A percentile compares a stretch with the other conserved stretches of the same genome.
Conservation (phyloP, 2,888 invertebrate genomes). For the Diarsia dahlii region DNA sequence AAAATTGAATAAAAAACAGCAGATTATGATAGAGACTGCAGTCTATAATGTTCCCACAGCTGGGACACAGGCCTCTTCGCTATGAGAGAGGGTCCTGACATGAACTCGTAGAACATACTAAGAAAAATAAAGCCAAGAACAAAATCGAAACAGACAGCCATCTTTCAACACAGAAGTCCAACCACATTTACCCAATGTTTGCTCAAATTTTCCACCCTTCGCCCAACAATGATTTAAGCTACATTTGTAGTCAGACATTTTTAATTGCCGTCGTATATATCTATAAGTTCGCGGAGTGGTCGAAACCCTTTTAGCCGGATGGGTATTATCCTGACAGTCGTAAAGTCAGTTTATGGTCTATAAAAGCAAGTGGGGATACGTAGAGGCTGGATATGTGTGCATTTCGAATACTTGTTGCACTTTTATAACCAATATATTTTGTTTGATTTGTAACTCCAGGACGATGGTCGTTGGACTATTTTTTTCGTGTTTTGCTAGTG, state of each 20-base stretch:
- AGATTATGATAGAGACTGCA: neutral
- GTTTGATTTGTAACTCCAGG: slow-evolving; percentile 89
- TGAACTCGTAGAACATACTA: neutral
- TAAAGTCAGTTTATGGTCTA: slow-evolving; percentile 87
- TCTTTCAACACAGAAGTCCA: slow-evolving; percentile 3
- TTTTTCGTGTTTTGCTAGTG: slow-evolving; percentile 73
- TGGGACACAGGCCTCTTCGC: too few relatives aligned
- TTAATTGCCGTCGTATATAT: slow-evolving; percentile 81
- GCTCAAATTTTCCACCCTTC: slow-evolving; percentile 24
- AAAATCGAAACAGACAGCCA: neutral
- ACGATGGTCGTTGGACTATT: slow-evolving; percentile 75
- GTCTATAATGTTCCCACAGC: too few relatives aligned
- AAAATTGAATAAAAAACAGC: neutral
- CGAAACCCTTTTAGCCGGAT: slow-evolving; percentile 89
- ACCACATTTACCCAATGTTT: neutral
- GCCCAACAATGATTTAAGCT: slow-evolving; percentile 46
- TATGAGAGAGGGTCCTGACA: too few relatives aligned
- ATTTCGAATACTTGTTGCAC: slow-evolving; percentile 89
- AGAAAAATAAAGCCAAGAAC: neutral
- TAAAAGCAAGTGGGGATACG: slow-evolving; percentile 89
- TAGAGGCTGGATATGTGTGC: slow-evolving; percentile 75
- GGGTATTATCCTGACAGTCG: slow-evolving; percentile 88
- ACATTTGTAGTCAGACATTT: slow-evolving; percentile 78
- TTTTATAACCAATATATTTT: slow-evolving; percentile 90
- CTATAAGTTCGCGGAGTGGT: slow-evolving; percentile 74